Evolutionary conservation across 2,888 invertebrate species (phyloP).

Genomic region (Ametastegia equiseti): DNA sequence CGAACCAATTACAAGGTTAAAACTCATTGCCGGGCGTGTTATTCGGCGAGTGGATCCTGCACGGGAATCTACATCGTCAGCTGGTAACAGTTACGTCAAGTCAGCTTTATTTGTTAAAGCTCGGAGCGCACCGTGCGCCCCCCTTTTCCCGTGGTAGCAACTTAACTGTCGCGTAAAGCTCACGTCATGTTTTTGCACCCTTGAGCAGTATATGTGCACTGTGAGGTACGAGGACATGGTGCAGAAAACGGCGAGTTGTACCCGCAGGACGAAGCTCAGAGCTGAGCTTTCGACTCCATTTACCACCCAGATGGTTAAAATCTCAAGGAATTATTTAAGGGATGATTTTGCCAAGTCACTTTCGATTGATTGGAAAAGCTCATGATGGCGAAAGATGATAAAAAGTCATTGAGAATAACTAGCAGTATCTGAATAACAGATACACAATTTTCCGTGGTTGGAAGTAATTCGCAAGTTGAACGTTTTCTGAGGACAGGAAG

Average conservation of each 20-base stretch:
- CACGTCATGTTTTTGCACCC: slow-evolving; percentile 34
- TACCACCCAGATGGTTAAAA: neutral
- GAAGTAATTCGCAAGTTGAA: slow-evolving; percentile 39
- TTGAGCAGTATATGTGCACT: neutral
- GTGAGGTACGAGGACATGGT: neutral
- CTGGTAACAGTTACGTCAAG: slow-evolving; percentile 27
- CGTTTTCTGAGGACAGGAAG: neutral
- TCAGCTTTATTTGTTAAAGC: slow-evolving; percentile 44
- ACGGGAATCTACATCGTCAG: slow-evolving; percentile 7
- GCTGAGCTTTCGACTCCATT: neutral
- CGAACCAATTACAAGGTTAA: neutral
- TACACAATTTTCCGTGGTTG: neutral
- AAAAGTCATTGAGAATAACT: slow-evolving; percentile 5
- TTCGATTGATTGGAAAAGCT: too few relatives aligned
- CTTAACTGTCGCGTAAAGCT: slow-evolving; percentile 33
- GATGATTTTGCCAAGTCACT: too few relatives aligned
- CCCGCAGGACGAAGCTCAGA: neutral
- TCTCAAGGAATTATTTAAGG: neutral
- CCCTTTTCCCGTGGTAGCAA: neutral
- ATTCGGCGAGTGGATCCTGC: neutral
- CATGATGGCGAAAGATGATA: too few relatives aligned
- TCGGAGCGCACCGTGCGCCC: neutral
- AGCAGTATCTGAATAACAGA: neutral
- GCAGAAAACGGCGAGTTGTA: neutral
- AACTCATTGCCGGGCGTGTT: neutral